Evolutionary conservation across 35 echinoderm and acorn worm genomes (phyloP).

Genomic region (Ptychodera flava): DNA sequence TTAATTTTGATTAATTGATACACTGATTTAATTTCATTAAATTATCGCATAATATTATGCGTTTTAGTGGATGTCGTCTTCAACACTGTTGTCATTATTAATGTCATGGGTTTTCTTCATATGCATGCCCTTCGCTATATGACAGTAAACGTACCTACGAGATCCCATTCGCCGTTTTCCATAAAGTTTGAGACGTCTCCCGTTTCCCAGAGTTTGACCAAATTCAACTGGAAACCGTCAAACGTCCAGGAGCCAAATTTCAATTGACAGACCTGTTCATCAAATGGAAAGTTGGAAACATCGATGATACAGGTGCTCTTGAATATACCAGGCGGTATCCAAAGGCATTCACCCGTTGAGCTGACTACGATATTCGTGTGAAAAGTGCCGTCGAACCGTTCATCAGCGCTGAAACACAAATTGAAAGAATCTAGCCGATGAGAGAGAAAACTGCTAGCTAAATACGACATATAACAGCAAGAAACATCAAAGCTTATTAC

Average conservation of each 20-base stretch:
- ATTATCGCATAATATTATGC: too few species aligned
- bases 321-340: slow-evolving; percentile 84
- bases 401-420: slow-evolving; percentile 12
- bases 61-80: too few species aligned
- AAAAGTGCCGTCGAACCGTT: slow-evolving; percentile 15
- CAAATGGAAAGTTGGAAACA: slow-evolving; percentile 88
- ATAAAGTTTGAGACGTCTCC: slow-evolving; percentile 2
- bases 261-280: slow-evolving; percentile 74
- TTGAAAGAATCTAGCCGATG: too few species aligned
- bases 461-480: too few species aligned
- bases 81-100: too few species aligned
- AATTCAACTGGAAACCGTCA: slow-evolving; percentile 59
- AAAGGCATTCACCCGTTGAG: neutral
- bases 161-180: slow-evolving; percentile 9
- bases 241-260: slow-evolving; percentile 98
- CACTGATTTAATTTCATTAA: too few species aligned
- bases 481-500: too few species aligned
- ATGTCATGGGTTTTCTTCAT: too few species aligned
- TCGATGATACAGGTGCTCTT: slow-evolving; percentile 90
- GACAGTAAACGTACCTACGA: neutral
- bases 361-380: neutral
- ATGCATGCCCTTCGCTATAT: too few species aligned
- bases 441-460: too few species aligned
- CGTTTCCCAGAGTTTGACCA: slow-evolving; percentile 8
- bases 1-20: too few species aligned